Percentiles rank a stretch among this genome's conserved stretches.
These are phyloP conservation scores for Eulemur mongoz DNA, from an alignment of 2,797 vertebrate species.

Conservation along the genomic window DNA sequence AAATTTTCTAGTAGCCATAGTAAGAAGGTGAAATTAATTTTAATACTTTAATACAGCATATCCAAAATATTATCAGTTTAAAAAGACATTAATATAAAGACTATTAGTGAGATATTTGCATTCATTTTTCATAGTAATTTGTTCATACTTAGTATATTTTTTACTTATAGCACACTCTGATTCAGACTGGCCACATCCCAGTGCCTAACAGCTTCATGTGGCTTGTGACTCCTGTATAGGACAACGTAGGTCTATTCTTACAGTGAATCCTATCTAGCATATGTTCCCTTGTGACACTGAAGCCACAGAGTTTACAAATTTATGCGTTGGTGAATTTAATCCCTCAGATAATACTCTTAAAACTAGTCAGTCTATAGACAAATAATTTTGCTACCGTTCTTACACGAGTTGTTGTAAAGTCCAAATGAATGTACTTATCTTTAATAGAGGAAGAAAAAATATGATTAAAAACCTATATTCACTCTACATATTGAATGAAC, in stretches of 20 bases:
- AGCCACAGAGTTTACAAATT: neutral
- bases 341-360: neutral
- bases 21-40: neutral
- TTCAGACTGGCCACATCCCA: neutral
- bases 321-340: neutral
- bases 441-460: slow-evolving; percentile 4
- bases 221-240: neutral
- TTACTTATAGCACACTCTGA: neutral
- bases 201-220: neutral
- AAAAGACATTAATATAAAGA: neutral
- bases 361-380: neutral
- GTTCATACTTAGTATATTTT: neutral
- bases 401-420: neutral
- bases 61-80: neutral
- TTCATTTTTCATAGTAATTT: neutral
- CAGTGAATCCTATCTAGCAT: neutral
- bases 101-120: neutral
- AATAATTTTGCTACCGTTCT: neutral
- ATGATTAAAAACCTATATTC: neutral
- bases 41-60: neutral
- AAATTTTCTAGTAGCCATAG: neutral
- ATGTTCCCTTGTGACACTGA: neutral
- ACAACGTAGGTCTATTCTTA: neutral
- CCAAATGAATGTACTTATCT: neutral
- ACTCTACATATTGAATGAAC: neutral